Conservation (phyloP, 2,888 invertebrate species). For the Zygaena filipendulae region DNA sequence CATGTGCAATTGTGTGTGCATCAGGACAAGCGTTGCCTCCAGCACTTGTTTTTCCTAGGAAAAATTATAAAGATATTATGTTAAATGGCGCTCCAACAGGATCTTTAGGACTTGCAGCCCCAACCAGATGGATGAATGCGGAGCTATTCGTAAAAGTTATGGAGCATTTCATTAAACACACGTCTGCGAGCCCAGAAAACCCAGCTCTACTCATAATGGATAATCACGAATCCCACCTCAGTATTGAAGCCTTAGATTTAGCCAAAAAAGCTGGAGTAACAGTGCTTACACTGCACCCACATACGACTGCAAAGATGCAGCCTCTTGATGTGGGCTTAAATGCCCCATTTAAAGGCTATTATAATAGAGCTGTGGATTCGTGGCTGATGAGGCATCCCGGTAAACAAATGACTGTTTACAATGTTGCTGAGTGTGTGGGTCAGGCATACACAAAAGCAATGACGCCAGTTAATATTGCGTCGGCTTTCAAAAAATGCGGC, state of each 20-base stretch:
- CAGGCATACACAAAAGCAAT: slow-evolving; percentile 14
- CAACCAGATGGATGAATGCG: slow-evolving; percentile 27
- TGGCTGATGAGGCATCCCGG: slow-evolving; percentile 18
- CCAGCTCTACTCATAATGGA: slow-evolving; percentile 25
- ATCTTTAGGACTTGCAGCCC: slow-evolving; percentile 25
- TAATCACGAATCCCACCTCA: slow-evolving; percentile 26
- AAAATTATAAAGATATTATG: slow-evolving; percentile 14
- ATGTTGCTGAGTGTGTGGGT: slow-evolving; percentile 16
- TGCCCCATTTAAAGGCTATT: slow-evolving; percentile 15
- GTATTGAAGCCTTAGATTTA: slow-evolving; percentile 16
- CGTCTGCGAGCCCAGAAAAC: slow-evolving; percentile 17
- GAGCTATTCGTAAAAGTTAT: slow-evolving; percentile 25
- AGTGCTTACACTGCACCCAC: slow-evolving; percentile 16
- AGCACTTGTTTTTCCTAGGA: background rate
- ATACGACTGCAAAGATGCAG: slow-evolving; percentile 18
- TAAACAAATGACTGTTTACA: slow-evolving; percentile 15
- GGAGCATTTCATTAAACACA: slow-evolving; percentile 25
- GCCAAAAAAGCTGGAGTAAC: slow-evolving; percentile 16
- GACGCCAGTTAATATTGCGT: slow-evolving; percentile 13
- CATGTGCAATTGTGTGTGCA: slow-evolving; percentile 6
- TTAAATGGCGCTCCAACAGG: slow-evolving; percentile 26
- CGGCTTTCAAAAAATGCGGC: slow-evolving; percentile 11
- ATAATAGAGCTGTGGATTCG: slow-evolving; percentile 16
- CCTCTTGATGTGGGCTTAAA: slow-evolving; percentile 18
- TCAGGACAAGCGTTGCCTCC: slow-evolving; percentile 3